Conservation (phyloP, 2,113 vertebrate species). For the Brienomyrus longianalis region DNA sequence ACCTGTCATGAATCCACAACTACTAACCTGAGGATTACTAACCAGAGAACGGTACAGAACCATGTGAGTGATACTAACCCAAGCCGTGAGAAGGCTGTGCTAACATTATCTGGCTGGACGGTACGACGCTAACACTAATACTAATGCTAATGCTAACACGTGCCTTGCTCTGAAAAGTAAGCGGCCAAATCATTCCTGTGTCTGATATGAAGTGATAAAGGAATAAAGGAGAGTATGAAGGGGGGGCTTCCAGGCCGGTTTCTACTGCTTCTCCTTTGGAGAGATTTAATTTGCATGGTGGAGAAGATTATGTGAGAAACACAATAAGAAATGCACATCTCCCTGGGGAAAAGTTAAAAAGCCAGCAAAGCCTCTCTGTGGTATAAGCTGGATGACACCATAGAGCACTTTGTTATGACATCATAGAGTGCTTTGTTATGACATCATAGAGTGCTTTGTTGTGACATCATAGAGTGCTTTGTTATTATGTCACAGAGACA, state of each 20-base stretch:
- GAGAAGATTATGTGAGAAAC: not conserved
- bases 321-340: not conserved
- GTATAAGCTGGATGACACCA: not conserved
- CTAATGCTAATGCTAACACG: not conserved
- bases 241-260: not conserved
- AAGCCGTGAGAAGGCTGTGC: not conserved
- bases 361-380: not conserved
- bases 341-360: not conserved
- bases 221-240: not conserved
- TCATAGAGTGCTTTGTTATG: not conserved
- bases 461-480: not conserved
- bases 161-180: not conserved
- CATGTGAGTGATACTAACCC: not conserved
- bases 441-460: not conserved
- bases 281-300: not conserved
- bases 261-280: not conserved
- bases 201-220: not conserved
- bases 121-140: not conserved
- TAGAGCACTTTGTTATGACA: not conserved
- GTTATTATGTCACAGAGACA: not conserved
- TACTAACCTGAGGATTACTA: slow-evolving; percentile 16
- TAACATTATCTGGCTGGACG: slow-evolving; percentile 2
- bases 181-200: not conserved
- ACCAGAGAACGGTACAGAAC: not conserved
- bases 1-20: not conserved